Base-by-base conservation (phyloP, 2,113 vertebrate genomes). In the Chunga burmeisteri region DNA sequence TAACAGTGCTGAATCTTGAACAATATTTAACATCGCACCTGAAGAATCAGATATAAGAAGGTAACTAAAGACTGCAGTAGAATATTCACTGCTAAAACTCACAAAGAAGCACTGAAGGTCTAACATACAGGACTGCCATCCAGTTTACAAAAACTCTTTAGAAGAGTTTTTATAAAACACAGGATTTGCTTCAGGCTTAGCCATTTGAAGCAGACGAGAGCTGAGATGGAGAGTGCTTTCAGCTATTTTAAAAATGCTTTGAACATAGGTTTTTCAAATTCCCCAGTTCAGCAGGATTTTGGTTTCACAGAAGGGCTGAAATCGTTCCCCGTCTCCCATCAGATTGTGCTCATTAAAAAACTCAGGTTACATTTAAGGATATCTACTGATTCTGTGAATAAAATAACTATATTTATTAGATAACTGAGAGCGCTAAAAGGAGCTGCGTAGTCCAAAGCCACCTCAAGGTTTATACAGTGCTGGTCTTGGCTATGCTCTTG, bases 21-120 rank as follows among this genome's bases (percentile, higher is more conserved):
- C 99, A 90, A 99, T 99, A 96, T 99, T 99, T 95, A 99, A 97
- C 99, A 99, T 99, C 59, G 99, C 99, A 97, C 99, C 99, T 99
- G 90, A 42, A 96, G 94, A 32, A 96, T n/a, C 62, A 87, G 77
- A 97, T 2, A 90, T 3, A 84, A 94, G 71, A 81, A 55, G 40
- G 49, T 96, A 77, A 94, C 42, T 70, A 61, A 27, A 20, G 70
- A 40, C 25, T 0, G 10, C n/a, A 67, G 42, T 4, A 94, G 61
- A 81, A 77, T 5, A 50, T 27, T 81, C 13, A 25, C 42, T 22
- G 44, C 62, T 61, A 44, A 38, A 63, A 62, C 14, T 20, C 11
- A 61, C 40, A 62, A 23, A 75, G 77, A 13, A 88, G 65, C 53
- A 56, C 10, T 34, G 38, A 36, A 62, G 19, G 15, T 52, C 44